Conservation (phyloP, 1,140 invertebrate species). For the Danaus plexippus region DNA sequence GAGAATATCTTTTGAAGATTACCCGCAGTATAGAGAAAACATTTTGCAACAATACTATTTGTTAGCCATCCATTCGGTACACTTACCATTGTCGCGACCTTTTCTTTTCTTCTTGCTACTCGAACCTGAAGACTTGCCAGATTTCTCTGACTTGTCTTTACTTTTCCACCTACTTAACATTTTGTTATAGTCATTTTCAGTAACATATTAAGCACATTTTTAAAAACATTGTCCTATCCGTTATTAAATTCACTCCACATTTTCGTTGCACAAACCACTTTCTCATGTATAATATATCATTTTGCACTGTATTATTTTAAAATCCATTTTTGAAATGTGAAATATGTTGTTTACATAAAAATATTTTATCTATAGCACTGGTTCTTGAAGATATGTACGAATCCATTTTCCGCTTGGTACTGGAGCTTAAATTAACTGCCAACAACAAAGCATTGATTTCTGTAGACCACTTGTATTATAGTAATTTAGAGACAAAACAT, state of each 20-base stretch:
- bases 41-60: too few species aligned
- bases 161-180: constrained; percentile 68
- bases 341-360: too few species aligned
- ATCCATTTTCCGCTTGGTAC: too few species aligned
- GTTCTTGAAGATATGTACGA: constrained; percentile 5
- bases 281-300: constrained; percentile 3
- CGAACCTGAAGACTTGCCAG: constrained; percentile 51
- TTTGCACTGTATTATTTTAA: constrained; percentile 11
- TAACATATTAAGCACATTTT: constrained; percentile 18
- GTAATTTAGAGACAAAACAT: too few species aligned
- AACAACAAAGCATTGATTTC: too few species aligned
- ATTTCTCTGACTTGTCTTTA: constrained; percentile 65
- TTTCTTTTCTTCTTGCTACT: constrained; percentile 62
- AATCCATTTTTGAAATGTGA: constrained; percentile 3
- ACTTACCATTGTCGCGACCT: constrained; percentile 60
- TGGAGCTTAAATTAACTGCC: too few species aligned
- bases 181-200: constrained; percentile 20
- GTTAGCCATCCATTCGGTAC: too few species aligned
- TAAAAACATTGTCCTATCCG: constrained; percentile 18
- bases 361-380: constrained; percentile 1
- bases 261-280: neutral
- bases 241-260: constrained; percentile 12
- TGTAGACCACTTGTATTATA: too few species aligned
- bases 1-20: neutral
- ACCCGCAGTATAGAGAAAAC: too few species aligned